These are phyloP conservation scores for Pagetopsis macropterus DNA, from an alignment of 2,797 vertebrate genomes.

Conservation along the genomic window DNA sequence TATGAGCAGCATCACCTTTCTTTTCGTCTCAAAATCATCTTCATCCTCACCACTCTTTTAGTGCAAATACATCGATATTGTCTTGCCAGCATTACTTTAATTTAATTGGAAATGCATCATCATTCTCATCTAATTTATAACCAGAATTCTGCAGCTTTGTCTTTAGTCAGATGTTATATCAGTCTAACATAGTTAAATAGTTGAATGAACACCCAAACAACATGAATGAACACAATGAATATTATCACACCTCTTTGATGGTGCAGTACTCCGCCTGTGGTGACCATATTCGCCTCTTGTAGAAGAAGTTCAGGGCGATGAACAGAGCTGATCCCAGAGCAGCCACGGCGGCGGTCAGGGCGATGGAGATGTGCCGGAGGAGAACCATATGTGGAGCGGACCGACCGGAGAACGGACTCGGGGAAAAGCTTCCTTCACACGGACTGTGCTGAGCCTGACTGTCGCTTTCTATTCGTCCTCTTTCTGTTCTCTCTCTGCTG, in stretches of 20 bases:
- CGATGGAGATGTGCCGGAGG: constrained; percentile 83
- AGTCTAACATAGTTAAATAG: not conserved
- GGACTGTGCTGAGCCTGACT: not conserved
- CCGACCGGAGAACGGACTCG: not conserved
- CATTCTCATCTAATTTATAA: not conserved
- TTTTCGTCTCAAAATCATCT: no score
- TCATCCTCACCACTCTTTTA: no score
- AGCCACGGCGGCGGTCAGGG: constrained; percentile 86
- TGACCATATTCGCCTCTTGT: constrained; percentile 73
- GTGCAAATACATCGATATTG: no score
- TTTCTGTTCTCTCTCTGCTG: not conserved
- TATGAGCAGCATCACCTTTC: no score
- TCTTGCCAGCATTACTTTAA: no score
- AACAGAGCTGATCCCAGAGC: constrained; percentile 88
- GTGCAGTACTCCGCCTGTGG: constrained; percentile 76
- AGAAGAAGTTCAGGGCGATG: constrained; percentile 87
- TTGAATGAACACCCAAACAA: not conserved
- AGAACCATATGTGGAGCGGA: constrained; percentile 78
- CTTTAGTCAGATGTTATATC: not conserved
- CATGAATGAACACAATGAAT: no score
- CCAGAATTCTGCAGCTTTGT: constrained; percentile 1
- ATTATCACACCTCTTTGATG: constrained; percentile 75
- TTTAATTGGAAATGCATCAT: not conserved
- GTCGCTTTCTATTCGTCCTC: constrained; percentile 1
- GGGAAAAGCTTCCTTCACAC: constrained; percentile 4